Conservation (phyloP, 2,113 vertebrate species). For the Cinclus cinclus region DNA sequence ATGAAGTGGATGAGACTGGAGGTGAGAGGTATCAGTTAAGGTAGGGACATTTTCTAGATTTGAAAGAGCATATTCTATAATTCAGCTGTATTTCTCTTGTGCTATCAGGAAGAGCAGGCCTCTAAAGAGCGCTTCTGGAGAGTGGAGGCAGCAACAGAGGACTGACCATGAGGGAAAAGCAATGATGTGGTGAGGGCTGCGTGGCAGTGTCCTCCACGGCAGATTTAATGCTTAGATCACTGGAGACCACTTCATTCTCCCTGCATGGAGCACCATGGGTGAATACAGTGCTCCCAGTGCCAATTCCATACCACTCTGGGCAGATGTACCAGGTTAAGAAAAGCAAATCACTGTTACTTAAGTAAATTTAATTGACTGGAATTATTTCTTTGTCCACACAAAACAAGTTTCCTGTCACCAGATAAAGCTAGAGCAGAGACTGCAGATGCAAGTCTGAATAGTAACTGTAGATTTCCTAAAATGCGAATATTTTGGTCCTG, state of each 20-base stretch:
- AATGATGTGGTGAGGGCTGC: neutral
- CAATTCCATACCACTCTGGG: too few species aligned
- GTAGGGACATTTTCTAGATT: neutral
- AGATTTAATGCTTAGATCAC: neutral
- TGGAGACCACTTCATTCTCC: neutral
- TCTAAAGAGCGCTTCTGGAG: neutral
- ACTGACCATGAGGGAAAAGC: neutral
- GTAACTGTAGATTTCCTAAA: fast-evolving
- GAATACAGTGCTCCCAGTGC: neutral
- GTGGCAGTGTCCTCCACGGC: neutral
- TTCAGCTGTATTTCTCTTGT: neutral
- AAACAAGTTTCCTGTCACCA: neutral
- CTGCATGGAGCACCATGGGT: fast-evolving
- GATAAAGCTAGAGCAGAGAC: neutral
- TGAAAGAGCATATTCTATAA: neutral
- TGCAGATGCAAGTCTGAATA: fast-evolving
- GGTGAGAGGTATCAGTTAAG: neutral
- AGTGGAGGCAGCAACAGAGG: neutral
- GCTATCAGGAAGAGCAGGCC: neutral
- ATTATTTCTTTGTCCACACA: neutral
- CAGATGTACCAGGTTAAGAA: neutral
- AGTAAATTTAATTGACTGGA: neutral
- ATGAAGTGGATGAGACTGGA: fast-evolving
- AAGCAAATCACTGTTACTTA: neutral
- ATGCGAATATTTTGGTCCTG: neutral